Evolutionary conservation across 2,797 vertebrate genomes (phyloP).

Genomic region (Lagodon rhomboides): DNA sequence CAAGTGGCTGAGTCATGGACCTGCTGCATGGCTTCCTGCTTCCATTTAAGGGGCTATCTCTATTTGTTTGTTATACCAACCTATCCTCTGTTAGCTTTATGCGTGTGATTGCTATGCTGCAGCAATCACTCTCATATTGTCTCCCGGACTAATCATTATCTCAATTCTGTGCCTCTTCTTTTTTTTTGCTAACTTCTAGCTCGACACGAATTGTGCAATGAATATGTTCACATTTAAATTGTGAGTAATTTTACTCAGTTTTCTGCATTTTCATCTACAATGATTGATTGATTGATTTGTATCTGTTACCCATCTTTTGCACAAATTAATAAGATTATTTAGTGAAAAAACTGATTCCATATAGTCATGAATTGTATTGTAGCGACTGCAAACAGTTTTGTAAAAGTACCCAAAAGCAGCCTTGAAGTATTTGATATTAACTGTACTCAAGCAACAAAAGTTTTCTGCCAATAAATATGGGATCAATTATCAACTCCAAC

Average conservation of each 20-base stretch:
- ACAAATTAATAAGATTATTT: not conserved
- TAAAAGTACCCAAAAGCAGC: too few relatives aligned
- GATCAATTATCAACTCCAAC: too few relatives aligned
- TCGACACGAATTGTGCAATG: too few relatives aligned
- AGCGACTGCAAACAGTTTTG: not conserved
- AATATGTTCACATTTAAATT: too few relatives aligned
- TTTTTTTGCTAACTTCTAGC: too few relatives aligned
- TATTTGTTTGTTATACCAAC: conserved; percentile 17
- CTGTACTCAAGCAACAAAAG: too few relatives aligned
- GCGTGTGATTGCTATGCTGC: conserved; percentile 1
- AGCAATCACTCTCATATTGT: conserved; percentile 26
- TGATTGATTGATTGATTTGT: too few relatives aligned
- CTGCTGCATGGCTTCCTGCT: conserved; percentile 45
- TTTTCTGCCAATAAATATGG: too few relatives aligned
- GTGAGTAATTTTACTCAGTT: too few relatives aligned
- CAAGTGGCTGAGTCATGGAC: conserved; percentile 62
- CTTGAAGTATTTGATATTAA: too few relatives aligned
- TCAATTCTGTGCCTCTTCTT: not conserved
- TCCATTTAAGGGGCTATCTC: conserved; percentile 36
- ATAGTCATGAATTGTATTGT: not conserved
- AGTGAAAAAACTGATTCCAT: not conserved
- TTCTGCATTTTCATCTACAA: too few relatives aligned
- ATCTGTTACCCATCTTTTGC: too few relatives aligned
- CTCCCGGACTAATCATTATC: not conserved
- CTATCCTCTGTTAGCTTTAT: conserved; percentile 28